These are phyloP conservation scores for Noctilio leporinus DNA, from an alignment of 2,113 vertebrate genomes.

Conservation along the genomic window DNA sequence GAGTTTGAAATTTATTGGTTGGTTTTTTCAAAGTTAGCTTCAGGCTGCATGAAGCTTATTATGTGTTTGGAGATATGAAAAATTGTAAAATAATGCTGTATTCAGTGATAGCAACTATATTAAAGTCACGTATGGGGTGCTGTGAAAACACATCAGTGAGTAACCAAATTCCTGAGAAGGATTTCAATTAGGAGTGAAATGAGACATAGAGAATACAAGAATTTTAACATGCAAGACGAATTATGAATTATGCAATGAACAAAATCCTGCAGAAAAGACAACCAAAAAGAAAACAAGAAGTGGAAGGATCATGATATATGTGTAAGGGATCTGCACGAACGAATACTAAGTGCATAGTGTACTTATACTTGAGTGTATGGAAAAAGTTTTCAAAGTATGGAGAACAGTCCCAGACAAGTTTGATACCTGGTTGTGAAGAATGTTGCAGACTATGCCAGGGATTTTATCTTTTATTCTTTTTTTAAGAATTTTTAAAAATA, in stretches of 20 bases:
- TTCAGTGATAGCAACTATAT: neutral
- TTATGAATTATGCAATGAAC: neutral
- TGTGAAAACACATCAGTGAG: neutral
- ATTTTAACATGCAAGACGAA: neutral
- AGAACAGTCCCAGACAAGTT: neutral
- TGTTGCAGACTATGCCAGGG: too few species aligned
- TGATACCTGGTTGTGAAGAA: neutral
- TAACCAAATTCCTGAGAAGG: neutral
- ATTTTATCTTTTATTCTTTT: neutral
- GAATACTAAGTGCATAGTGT: fast-evolving
- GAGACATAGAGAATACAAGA: neutral
- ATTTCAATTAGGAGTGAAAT: neutral
- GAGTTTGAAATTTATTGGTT: neutral
- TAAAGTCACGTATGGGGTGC: neutral
- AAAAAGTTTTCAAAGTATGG: neutral
- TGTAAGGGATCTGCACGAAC: neutral
- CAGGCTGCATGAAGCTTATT: neutral
- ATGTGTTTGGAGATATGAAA: neutral
- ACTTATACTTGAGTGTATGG: neutral
- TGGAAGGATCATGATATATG: neutral
- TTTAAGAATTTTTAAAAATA: neutral
- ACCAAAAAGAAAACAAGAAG: neutral
- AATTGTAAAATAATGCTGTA: neutral
- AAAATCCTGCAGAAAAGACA: neutral
- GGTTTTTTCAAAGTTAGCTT: neutral